A percentile compares a stretch with the other conserved stretches of the same genome.
Conservation (phyloP, 2,113 vertebrate species). For the Colius striatus region DNA sequence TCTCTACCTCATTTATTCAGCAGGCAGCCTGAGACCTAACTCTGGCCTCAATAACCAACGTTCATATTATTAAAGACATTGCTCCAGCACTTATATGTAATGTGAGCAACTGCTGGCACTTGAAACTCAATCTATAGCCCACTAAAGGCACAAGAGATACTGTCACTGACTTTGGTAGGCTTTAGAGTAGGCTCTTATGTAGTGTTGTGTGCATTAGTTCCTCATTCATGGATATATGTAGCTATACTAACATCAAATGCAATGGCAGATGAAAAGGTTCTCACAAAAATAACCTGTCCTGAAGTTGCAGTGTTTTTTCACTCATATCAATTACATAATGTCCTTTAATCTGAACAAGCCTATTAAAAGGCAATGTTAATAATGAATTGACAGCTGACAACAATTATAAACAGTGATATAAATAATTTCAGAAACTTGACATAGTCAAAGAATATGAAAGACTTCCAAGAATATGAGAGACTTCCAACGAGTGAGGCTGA, state of each 20-base stretch:
- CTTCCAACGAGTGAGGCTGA: neutral
- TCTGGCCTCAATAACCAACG: neutral
- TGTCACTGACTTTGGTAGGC: neutral
- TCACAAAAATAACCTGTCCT: neutral
- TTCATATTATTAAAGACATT: neutral
- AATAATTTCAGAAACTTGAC: neutral
- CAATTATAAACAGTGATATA: neutral
- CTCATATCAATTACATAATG: neutral
- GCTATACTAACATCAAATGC: neutral
- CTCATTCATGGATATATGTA: neutral
- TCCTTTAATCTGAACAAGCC: neutral
- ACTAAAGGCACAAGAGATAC: neutral
- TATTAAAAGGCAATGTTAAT: neutral
- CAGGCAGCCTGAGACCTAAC: neutral
- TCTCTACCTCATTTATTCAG: neutral
- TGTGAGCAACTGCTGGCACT: constrained; percentile 18
- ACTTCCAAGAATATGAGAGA: neutral
- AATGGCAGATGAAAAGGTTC: neutral
- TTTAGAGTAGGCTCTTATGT: neutral
- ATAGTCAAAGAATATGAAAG: neutral
- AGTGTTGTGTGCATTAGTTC: neutral
- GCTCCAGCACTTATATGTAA: neutral
- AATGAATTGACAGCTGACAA: neutral
- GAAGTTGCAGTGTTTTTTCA: neutral
- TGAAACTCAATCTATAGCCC: constrained; percentile 11